A percentile compares a stretch with the other conserved stretches of the same genome.
These are phyloP conservation scores for Addax nasomaculatus DNA, from an alignment of 2,113 vertebrate genomes.

Conservation along the genomic window DNA sequence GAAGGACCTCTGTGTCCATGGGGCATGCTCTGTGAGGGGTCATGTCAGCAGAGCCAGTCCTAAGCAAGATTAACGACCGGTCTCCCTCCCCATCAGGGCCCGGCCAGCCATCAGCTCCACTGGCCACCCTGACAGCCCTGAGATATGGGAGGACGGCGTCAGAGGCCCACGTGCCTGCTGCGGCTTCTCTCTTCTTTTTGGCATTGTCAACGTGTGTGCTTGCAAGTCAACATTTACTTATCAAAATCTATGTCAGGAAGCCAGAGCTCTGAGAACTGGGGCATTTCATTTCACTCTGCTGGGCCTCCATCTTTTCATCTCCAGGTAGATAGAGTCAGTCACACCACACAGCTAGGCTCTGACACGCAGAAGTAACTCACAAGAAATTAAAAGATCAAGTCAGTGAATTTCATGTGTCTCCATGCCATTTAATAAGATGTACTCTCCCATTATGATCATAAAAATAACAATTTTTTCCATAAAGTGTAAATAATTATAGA, in stretches of 20 bases:
- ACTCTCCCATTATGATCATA: background rate
- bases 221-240: fast-evolving
- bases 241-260: too few relatives aligned
- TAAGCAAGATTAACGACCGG: background rate
- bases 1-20: background rate
- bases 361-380: background rate
- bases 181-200: too few relatives aligned
- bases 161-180: fast-evolving
- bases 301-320: background rate
- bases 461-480: background rate
- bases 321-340: background rate
- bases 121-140: fast-evolving
- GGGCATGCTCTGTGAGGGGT: background rate
- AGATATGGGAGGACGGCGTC: fast-evolving
- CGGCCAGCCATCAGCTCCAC: fast-evolving
- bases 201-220: background rate
- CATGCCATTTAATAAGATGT: background rate
- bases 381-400: background rate
- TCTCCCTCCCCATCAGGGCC: background rate
- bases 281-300: fast-evolving
- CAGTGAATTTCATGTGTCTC: background rate
- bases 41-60: background rate
- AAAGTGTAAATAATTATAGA: background rate
- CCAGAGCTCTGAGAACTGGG: too few relatives aligned
- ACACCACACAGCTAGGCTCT: fast-evolving